Evolutionary conservation across 2,888 invertebrate species (phyloP), one percentile per base, ranked within the genome.

Genomic region (Ophion slaviceki): DNA sequence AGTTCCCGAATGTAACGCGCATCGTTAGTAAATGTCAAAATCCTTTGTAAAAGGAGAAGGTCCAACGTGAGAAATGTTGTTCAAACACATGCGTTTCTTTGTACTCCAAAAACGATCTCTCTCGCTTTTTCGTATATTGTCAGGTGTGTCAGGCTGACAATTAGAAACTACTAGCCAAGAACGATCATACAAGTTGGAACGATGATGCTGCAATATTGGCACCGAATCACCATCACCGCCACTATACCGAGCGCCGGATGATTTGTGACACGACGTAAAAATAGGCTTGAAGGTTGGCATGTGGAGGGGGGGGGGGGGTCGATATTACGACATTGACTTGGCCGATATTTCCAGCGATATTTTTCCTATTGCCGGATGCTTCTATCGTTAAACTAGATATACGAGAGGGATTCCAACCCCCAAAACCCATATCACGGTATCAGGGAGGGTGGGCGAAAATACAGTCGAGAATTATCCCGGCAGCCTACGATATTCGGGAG

Each of bases 381-480:
- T 87, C 88, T 87, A 86, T 89, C 88, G 89, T 90, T 90, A 90
- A 91, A 88, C 83, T 87, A 86, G 83, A 91, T 90, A 89, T 91
- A 91, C 88, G 90, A 89, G 83, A 86, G 86, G 68, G 84, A 88
- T 87, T 85, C 87, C 80, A 79, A 72, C 82, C 80, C 61, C 71
- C 17, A 68, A 59, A 78, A 78, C 57, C 45, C 66, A 53, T 68
- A 62, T 79, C 57, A 74, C 36, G 72, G 7, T 75, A 40, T 68
- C 57, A 79, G 57, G 2, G 53, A 14, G 57, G 14, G 28, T 17
- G n/a, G 20, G 62, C 71, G 24, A 66, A 59, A 80, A 71, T 66
- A 76, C 11, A 76, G 53, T 47, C 32, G 75, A 57, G 62, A 53
- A 59, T 20, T 72, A 78, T 36, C 20, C 59, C 28, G 67, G 59